These are phyloP conservation scores for Polymixis flavicincta DNA, from an alignment of 2,888 invertebrate species.

Conservation along the genomic window DNA sequence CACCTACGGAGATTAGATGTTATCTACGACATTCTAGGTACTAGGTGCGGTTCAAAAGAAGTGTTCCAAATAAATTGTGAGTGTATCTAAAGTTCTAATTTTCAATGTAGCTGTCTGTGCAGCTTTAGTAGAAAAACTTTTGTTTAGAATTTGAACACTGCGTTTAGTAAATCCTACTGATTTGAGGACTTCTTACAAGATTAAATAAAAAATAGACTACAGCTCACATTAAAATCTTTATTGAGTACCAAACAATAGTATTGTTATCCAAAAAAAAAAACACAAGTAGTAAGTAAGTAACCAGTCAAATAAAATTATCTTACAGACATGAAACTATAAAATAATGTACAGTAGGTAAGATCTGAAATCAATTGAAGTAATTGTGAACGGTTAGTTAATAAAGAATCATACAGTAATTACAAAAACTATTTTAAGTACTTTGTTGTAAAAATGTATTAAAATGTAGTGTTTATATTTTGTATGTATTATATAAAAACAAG, in stretches of 20 bases:
- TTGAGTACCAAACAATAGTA: slow-evolving; percentile 69
- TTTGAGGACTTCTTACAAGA: slow-evolving; percentile 74
- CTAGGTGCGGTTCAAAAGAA: slow-evolving; percentile 18
- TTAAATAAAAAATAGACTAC: slow-evolving; percentile 69
- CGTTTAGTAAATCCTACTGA: slow-evolving; percentile 10
- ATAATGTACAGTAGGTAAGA: slow-evolving; percentile 69
- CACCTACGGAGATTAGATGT: slow-evolving; percentile 36
- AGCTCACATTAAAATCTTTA: slow-evolving; percentile 71
- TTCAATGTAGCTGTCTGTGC: neutral
- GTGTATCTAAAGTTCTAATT: slow-evolving; percentile 16
- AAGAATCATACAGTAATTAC: slow-evolving; percentile 37
- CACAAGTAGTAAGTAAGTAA: slow-evolving; percentile 42
- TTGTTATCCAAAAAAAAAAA: slow-evolving; percentile 47
- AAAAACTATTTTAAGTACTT: slow-evolving; percentile 66
- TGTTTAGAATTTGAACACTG: neutral
- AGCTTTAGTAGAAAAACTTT: neutral
- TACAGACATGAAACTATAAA: slow-evolving; percentile 56
- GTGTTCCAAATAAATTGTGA: slow-evolving; percentile 22
- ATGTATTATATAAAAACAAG: slow-evolving; percentile 67
- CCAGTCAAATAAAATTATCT: slow-evolving; percentile 49
- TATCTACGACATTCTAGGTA: slow-evolving; percentile 19
- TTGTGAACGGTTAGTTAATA: slow-evolving; percentile 29
- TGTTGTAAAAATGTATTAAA: slow-evolving; percentile 67
- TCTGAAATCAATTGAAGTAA: slow-evolving; percentile 44
- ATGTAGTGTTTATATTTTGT: slow-evolving; percentile 48